Evolutionary conservation across 2,113 vertebrate species (phyloP).

Genomic region (Lagopus leucura): DNA sequence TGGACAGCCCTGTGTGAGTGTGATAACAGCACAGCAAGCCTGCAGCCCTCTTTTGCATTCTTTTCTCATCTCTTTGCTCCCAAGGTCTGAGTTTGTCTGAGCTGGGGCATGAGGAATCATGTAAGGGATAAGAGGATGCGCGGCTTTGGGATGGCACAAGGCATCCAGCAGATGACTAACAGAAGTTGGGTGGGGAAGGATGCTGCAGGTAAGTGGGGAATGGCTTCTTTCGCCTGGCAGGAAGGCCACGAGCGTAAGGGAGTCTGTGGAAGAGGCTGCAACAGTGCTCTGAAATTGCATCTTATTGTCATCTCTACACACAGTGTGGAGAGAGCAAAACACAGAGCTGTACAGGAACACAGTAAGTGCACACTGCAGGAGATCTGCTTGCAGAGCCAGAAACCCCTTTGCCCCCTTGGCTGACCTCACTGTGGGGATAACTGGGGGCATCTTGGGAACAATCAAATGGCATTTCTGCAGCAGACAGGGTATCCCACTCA

Average conservation of each 20-base stretch:
- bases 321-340: neutral
- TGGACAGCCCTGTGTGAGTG: neutral
- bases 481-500: neutral
- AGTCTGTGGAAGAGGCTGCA: neutral
- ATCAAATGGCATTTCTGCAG: neutral
- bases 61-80: neutral
- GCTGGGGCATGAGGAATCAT: neutral
- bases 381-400: neutral
- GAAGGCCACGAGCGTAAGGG: neutral
- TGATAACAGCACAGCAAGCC: neutral
- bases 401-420: neutral
- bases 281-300: neutral
- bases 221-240: neutral
- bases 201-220: neutral
- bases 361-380: neutral
- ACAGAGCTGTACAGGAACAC: neutral
- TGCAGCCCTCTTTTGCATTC: too few species aligned
- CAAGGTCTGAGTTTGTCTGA: neutral
- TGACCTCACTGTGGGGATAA: neutral
- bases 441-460: neutral
- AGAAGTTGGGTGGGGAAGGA: neutral
- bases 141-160: rapidly evolving
- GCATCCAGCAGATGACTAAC: neutral
- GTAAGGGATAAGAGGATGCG: neutral
- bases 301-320: neutral